Percentiles rank a stretch among this genome's conserved stretches.
Evolutionary conservation across 2,888 invertebrate genomes (phyloP).

Genomic region (Fragum sueziense): DNA sequence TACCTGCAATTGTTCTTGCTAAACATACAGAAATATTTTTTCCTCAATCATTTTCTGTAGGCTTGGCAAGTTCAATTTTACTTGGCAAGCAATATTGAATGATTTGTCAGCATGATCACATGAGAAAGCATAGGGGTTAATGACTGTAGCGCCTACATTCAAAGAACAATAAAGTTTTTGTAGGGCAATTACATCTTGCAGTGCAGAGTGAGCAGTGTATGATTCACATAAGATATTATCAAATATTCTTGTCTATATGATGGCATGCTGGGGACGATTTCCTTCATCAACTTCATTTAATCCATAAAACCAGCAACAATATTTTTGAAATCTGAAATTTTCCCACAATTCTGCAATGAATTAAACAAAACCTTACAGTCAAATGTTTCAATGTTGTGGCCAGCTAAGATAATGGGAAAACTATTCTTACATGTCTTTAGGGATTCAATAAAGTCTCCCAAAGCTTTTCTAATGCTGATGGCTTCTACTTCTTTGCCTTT

Average conservation of each 20-base stretch:
- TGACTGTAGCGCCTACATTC: neutral
- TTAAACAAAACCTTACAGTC: neutral
- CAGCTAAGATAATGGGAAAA: neutral
- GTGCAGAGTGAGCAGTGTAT: constrained; percentile 4
- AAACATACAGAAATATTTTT: neutral
- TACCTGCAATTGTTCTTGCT: constrained; percentile 1
- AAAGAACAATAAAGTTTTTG: neutral
- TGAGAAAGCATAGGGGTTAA: neutral
- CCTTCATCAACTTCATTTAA: neutral
- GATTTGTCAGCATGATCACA: neutral
- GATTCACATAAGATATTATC: neutral
- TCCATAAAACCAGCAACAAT: neutral
- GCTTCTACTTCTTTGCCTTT: constrained; percentile 7
- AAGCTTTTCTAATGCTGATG: neutral
- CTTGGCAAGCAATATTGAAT: neutral
- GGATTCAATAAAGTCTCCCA: neutral
- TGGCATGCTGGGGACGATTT: neutral
- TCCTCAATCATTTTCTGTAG: constrained; percentile 6
- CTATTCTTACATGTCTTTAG: neutral
- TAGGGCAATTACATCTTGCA: neutral
- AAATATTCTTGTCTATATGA: constrained; percentile 2
- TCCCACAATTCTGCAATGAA: neutral
- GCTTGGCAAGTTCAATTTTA: neutral
- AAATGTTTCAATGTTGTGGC: neutral
- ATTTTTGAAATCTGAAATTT: constrained; percentile 2